These are phyloP conservation scores for Thunnus albacares DNA, from an alignment of 2,797 vertebrate genomes.

Conservation along the genomic window DNA sequence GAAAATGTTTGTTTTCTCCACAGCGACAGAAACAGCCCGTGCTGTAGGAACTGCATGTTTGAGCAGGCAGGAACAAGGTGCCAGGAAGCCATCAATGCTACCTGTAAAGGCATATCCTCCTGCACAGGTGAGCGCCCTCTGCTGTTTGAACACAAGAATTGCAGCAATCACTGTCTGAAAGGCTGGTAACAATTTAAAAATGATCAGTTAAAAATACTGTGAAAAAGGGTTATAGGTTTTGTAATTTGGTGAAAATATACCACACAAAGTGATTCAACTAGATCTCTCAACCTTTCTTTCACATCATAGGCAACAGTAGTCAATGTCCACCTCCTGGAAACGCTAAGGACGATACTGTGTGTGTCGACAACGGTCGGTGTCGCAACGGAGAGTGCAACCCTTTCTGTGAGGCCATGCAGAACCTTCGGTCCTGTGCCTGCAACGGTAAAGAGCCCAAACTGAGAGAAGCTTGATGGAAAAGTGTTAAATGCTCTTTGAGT, in stretches of 20 bases:
- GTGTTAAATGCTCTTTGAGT: background rate
- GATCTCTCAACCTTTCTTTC: background rate
- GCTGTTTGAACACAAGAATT: conserved; percentile 35
- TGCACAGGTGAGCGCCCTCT: conserved; percentile 91
- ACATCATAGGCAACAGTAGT: conserved; percentile 90
- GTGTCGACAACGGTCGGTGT: conserved; percentile 94
- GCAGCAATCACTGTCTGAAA: background rate
- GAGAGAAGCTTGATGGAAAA: background rate
- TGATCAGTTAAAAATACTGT: background rate
- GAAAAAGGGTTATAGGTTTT: too few species aligned
- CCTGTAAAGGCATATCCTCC: conserved; percentile 93
- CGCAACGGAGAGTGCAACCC: conserved; percentile 92
- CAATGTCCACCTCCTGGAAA: conserved; percentile 93
- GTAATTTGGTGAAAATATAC: too few species aligned
- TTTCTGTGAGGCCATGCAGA: conserved; percentile 92
- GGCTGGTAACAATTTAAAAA: background rate
- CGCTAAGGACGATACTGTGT: conserved; percentile 88
- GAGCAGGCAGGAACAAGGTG: conserved; percentile 90
- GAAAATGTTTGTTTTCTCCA: conserved; percentile 24
- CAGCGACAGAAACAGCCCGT: conserved; percentile 97
- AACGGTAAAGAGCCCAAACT: conserved; percentile 85
- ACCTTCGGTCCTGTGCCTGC: conserved; percentile 91
- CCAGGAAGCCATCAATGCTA: conserved; percentile 96
- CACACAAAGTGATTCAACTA: background rate
- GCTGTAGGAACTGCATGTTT: conserved; percentile 92